phyloP scores from a whole-genome alignment of 2,113 vertebrate species.

The Amphilophus citrinellus region DNA sequence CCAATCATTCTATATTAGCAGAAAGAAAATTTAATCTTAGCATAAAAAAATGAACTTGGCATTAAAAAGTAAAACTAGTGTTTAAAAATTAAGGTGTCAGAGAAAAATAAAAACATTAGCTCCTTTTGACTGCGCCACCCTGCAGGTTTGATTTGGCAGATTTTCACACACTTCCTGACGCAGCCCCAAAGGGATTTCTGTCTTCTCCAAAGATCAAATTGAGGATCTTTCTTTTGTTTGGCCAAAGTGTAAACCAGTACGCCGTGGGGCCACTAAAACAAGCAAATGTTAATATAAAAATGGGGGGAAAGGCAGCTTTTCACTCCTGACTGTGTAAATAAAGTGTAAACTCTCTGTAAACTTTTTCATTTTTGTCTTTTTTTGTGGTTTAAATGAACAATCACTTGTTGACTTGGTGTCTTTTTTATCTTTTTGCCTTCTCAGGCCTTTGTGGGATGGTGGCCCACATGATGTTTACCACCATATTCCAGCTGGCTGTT shows the following conservation, averaged over 20 bases:
- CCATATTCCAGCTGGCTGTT: conserved; percentile 94
- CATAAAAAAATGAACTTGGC: neutral
- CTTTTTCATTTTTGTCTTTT: neutral
- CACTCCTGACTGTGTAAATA: too few species aligned
- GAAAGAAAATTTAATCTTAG: neutral
- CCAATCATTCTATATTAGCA: neutral
- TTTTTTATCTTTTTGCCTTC: neutral
- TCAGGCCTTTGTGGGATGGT: conserved; percentile 96
- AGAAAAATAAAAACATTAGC: too few species aligned
- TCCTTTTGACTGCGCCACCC: too few species aligned
- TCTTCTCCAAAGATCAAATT: neutral
- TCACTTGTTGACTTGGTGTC: neutral
- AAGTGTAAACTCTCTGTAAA: neutral
- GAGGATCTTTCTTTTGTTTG: neutral
- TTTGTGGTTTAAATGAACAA: accelerated
- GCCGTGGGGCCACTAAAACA: neutral
- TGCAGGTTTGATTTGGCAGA: too few species aligned
- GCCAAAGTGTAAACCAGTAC: too few species aligned
- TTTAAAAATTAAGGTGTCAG: too few species aligned
- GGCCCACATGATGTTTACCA: conserved; percentile 98
- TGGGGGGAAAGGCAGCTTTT: too few species aligned
- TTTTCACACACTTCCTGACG: too few species aligned
- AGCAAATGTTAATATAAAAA: neutral
- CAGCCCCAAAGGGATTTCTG: accelerated
- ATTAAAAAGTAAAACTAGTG: neutral